These are phyloP conservation scores for Atlantisia rogersi DNA, from an alignment of 2,113 vertebrate genomes.

Conservation along the genomic window DNA sequence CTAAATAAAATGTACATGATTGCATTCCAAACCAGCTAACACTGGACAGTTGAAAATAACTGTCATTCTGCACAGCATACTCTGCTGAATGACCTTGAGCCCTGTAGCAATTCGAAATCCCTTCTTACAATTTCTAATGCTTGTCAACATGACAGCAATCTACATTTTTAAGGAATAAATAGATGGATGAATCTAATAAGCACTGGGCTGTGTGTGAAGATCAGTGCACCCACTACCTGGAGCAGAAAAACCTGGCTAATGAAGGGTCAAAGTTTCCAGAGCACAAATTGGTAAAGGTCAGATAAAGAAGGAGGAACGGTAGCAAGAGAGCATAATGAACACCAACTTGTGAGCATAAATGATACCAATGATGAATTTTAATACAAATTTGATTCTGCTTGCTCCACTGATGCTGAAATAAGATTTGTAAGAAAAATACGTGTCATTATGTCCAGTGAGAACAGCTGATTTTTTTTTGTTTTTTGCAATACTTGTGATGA, in stretches of 20 bases:
- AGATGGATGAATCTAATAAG: not conserved
- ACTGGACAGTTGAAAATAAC: not conserved
- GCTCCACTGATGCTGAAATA: not conserved
- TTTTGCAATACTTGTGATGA: not conserved
- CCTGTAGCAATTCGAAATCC: not conserved
- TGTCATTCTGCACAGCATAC: not conserved
- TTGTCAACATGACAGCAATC: not conserved
- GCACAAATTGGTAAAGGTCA: not conserved
- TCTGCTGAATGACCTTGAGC: not conserved
- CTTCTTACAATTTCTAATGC: not conserved
- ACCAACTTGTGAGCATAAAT: not conserved
- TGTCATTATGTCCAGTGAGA: not conserved
- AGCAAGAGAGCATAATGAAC: not conserved
- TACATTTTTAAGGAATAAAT: not conserved
- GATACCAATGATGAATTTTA: constrained; percentile 54
- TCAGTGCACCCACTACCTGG: not conserved
- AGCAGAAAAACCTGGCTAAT: not conserved
- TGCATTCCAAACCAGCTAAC: not conserved
- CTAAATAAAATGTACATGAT: not conserved
- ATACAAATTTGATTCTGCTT: constrained; percentile 22
- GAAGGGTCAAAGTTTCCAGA: not conserved
- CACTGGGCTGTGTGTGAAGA: not conserved
- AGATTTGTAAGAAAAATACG: not conserved
- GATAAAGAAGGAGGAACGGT: not conserved
- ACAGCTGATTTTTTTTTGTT: not conserved